phyloP scores from a whole-genome alignment of 2,797 vertebrate species.

The Pteropus rufus region DNA sequence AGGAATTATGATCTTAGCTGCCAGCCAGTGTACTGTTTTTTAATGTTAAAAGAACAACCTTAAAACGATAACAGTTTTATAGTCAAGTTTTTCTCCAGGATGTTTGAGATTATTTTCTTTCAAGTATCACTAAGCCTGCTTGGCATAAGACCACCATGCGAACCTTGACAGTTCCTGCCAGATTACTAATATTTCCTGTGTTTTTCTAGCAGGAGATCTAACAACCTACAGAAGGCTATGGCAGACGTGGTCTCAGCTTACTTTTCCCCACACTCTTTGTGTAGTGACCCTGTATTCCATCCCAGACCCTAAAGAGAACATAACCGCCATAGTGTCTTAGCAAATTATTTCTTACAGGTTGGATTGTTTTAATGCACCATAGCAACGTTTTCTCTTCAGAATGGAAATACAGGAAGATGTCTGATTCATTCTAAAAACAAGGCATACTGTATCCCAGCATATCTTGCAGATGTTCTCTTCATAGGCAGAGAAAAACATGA shows the following conservation, averaged over 20 bases:
- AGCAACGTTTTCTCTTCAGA: slow-evolving; percentile 2
- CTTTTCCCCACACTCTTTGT: background rate
- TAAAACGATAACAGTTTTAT: background rate
- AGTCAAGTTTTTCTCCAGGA: background rate
- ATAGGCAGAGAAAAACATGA: background rate
- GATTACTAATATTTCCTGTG: slow-evolving; percentile 49
- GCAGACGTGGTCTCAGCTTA: background rate
- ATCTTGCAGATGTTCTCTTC: slow-evolving; percentile 29
- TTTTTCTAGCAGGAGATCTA: slow-evolving; percentile 47
- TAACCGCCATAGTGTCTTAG: background rate
- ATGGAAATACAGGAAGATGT: background rate
- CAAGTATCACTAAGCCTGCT: background rate
- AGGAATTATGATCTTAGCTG: background rate
- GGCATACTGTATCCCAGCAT: background rate
- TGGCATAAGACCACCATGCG: background rate
- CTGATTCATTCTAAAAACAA: slow-evolving; percentile 15
- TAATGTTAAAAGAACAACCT: background rate
- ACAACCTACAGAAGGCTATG: background rate
- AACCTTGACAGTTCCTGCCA: slow-evolving; percentile 32
- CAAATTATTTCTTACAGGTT: slow-evolving; percentile 24
- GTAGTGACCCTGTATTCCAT: background rate
- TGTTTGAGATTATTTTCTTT: slow-evolving; percentile 36
- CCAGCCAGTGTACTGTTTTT: background rate
- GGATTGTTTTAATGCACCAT: background rate
- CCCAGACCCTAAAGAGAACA: background rate